phyloP scores from a whole-genome alignment of 2,888 invertebrate genomes.

The Halictus quadricinctus region DNA sequence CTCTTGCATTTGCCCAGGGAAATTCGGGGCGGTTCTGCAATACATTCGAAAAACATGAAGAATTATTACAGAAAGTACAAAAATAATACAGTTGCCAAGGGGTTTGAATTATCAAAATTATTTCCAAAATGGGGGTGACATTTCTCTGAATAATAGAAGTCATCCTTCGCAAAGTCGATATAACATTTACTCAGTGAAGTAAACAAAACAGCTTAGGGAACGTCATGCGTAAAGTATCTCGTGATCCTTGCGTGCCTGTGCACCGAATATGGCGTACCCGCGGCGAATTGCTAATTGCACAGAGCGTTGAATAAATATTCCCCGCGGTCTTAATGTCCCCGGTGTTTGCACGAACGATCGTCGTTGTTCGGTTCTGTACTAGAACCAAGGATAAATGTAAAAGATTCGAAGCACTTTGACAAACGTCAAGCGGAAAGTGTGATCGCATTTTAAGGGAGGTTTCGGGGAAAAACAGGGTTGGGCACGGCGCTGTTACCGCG shows the following conservation, averaged over 20 bases:
- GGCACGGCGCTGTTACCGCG: conserved; percentile 71
- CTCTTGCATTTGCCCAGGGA: neutral
- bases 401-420: neutral
- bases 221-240: neutral
- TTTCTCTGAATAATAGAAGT: neutral
- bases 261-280: neutral
- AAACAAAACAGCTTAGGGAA: neutral
- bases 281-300: neutral
- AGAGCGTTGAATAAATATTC: neutral
- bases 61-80: no score
- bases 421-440: neutral
- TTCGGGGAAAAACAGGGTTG: conserved; percentile 72
- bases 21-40: neutral
- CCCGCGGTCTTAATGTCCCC: neutral
- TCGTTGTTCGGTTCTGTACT: neutral
- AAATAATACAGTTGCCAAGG: no score
- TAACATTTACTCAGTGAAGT: neutral
- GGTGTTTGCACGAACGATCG: neutral
- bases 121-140: neutral
- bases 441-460: conserved; percentile 62
- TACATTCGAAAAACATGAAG: no score
- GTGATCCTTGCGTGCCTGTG: neutral
- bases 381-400: neutral
- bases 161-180: no score
- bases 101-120: no score